Conservation (phyloP, 1,140 invertebrate species). For the Ericerus pela region DNA sequence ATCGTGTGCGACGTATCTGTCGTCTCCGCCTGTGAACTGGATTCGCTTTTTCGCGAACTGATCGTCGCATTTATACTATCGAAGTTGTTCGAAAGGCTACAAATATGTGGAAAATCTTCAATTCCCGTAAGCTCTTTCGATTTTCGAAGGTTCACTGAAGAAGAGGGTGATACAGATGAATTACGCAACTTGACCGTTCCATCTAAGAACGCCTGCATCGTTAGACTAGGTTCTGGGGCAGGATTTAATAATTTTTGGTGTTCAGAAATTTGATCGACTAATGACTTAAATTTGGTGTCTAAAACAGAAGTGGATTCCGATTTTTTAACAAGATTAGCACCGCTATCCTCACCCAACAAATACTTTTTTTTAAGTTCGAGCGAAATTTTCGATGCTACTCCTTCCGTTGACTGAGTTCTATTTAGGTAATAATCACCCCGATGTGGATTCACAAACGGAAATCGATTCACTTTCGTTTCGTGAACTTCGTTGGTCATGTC, state of each 20-base stretch:
- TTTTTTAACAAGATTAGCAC: constrained; percentile 50
- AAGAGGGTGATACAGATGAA: constrained; percentile 23
- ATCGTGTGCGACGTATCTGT: constrained; percentile 6
- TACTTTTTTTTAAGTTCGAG: constrained; percentile 72
- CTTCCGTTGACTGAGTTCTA: constrained; percentile 66
- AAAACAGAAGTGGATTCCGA: constrained; percentile 71
- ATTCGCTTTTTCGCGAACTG: constrained; percentile 3
- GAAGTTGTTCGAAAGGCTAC: constrained; percentile 29
- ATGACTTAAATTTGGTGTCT: constrained; percentile 63
- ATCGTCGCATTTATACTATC: constrained; percentile 42
- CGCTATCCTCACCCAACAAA: constrained; percentile 47
- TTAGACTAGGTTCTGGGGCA: constrained; percentile 52
- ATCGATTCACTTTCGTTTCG: constrained; percentile 22
- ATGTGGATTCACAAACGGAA: constrained; percentile 37
- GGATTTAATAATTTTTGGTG: constrained; percentile 74
- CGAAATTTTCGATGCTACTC: constrained; percentile 68
- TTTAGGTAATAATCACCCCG: constrained; percentile 57
- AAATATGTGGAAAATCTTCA: constrained; percentile 26
- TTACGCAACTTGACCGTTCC: constrained; percentile 34
- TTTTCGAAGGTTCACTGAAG: constrained; percentile 18
- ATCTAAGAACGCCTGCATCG: constrained; percentile 55
- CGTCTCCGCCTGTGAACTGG: constrained; percentile 18
- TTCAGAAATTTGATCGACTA: constrained; percentile 71
- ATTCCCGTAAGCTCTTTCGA: constrained; percentile 22
- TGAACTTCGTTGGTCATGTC: background rate